These are phyloP conservation scores for Lepisosteus oculatus DNA, from an alignment of 2,113 vertebrate genomes.

Conservation along the genomic window DNA sequence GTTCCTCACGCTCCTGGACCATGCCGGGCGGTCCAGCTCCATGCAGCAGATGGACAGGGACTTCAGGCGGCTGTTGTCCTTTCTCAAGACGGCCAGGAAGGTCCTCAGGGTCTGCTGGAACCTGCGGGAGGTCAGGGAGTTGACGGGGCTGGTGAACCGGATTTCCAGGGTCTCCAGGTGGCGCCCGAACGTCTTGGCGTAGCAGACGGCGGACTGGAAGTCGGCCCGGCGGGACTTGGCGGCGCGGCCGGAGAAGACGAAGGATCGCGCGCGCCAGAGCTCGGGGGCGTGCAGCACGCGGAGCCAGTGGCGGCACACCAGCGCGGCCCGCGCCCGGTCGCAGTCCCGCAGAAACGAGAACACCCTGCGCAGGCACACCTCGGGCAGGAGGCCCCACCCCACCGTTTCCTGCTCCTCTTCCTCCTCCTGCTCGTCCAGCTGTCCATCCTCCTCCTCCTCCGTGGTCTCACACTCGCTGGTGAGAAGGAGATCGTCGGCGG, in stretches of 20 bases:
- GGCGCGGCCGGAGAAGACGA: constrained; percentile 55
- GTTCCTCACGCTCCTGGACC: constrained; percentile 47
- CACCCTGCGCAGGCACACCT: constrained; percentile 54
- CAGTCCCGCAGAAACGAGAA: constrained; percentile 61
- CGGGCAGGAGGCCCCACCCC: constrained; percentile 54
- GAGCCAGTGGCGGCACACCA: constrained; percentile 67
- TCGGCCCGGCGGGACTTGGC: constrained; percentile 36
- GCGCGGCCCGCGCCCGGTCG: constrained; percentile 55
- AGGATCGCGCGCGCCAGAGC: constrained; percentile 61
- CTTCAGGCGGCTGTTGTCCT: constrained; percentile 45
- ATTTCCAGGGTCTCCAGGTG: constrained; percentile 64
- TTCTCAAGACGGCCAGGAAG: constrained; percentile 54
- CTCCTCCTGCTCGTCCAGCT: not conserved
- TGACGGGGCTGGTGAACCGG: constrained; percentile 54
- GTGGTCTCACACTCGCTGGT: no score
- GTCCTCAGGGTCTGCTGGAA: constrained; percentile 57
- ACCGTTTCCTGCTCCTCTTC: not conserved
- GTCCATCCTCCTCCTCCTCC: not conserved
- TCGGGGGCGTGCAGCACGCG: constrained; percentile 53
- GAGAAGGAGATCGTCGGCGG: no score
- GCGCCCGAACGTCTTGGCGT: constrained; percentile 57
- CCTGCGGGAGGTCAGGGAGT: constrained; percentile 45
- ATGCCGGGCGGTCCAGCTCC: constrained; percentile 55
- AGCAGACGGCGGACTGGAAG: constrained; percentile 53
- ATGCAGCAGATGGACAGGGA: constrained; percentile 57